Percentiles rank a stretch among this genome's conserved stretches.
These are phyloP conservation scores for Drosophila eohydei DNA, from an alignment of 2,888 invertebrate genomes.

Conservation along the genomic window DNA sequence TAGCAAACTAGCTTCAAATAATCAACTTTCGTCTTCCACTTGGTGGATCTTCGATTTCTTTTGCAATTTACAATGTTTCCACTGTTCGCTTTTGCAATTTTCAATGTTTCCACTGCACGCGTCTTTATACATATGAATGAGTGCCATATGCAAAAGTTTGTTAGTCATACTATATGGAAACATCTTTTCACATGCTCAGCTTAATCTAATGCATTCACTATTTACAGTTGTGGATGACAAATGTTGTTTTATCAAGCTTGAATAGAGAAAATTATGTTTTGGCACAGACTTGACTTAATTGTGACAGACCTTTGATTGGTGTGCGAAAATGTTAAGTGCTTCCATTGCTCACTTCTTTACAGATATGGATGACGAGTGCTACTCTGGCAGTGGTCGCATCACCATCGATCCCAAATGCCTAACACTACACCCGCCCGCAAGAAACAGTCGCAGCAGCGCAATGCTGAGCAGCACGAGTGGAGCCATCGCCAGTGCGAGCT, in stretches of 20 bases:
- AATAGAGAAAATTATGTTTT: neutral
- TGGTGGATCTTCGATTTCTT: neutral
- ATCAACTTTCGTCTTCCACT: too few relatives aligned
- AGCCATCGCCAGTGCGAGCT: conserved; percentile 53
- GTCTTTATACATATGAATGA: neutral
- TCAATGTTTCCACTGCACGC: neutral
- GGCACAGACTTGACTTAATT: neutral
- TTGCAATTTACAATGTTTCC: neutral
- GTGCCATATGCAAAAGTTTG: neutral
- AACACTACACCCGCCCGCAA: conserved; percentile 67
- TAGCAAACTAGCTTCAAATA: too few relatives aligned
- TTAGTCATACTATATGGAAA: neutral
- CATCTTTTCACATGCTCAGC: neutral
- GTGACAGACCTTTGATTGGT: neutral
- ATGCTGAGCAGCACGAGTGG: conserved; percentile 61
- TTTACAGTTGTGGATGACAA: neutral
- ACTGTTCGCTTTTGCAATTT: neutral
- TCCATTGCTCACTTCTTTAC: conserved; percentile 43
- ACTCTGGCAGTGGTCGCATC: conserved; percentile 87
- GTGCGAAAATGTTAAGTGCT: neutral
- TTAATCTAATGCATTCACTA: neutral
- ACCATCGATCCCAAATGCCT: conserved; percentile 81
- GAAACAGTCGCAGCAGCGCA: conserved; percentile 54
- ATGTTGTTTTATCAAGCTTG: neutral
- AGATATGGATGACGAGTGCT: conserved; percentile 97